A percentile compares a stretch with the other conserved stretches of the same genome.
phyloP scores from a whole-genome alignment of 2,888 invertebrate species.

The Trissoscelio sp. region DNA sequence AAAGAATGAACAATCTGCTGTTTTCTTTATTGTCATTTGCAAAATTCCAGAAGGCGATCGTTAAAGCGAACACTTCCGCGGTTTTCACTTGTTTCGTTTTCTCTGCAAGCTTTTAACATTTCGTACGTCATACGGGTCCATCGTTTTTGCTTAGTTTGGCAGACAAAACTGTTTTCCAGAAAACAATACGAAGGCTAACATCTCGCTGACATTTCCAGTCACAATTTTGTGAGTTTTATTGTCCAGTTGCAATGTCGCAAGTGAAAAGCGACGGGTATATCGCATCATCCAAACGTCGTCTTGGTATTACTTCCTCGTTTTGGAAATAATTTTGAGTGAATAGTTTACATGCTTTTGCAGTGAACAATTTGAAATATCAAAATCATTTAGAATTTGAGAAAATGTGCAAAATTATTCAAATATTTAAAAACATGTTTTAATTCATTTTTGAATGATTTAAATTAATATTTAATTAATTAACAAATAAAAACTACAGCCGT shows the following conservation, averaged over 20 bases:
- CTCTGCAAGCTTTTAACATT: background rate
- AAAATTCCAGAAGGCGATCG: slow-evolving; percentile 11
- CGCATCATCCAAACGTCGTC: slow-evolving; percentile 35
- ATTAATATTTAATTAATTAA: no score
- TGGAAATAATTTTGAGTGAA: slow-evolving; percentile 44
- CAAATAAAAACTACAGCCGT: no score
- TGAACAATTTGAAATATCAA: background rate
- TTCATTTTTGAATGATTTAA: no score
- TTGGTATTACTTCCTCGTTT: slow-evolving; percentile 54
- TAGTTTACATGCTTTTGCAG: slow-evolving; percentile 28
- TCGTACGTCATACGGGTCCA: background rate
- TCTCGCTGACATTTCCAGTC: slow-evolving; percentile 28
- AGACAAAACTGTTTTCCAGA: background rate
- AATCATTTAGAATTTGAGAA: background rate
- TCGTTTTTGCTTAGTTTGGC: slow-evolving; percentile 18
- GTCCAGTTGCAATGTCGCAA: background rate
- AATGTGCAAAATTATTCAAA: no score
- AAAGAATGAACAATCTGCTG: no score
- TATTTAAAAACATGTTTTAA: no score
- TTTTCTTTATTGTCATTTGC: background rate
- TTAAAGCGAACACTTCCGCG: slow-evolving; percentile 12
- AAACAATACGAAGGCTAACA: slow-evolving; percentile 14
- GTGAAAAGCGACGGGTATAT: slow-evolving; percentile 43
- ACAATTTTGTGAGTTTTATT: slow-evolving; percentile 31
- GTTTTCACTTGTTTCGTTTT: slow-evolving; percentile 4